Conservation (phyloP, 2,113 vertebrate genomes). For the Rissa tridactyla region DNA sequence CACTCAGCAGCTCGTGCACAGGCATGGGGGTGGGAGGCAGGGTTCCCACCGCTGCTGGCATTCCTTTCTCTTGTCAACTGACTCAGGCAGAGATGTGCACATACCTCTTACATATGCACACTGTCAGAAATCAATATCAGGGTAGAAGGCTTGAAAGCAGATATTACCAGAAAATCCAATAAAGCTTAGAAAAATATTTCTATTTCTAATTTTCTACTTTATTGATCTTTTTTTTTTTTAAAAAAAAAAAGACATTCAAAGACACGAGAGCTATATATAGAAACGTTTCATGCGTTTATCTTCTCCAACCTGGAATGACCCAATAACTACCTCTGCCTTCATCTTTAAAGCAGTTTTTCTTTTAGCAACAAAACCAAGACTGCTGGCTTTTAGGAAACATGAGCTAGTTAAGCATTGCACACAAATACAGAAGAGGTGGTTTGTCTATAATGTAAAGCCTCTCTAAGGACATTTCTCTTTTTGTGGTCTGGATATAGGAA, state of each 20-base stretch:
- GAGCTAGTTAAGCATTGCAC: neutral
- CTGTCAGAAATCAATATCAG: neutral
- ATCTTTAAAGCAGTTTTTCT: neutral
- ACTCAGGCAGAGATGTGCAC: neutral
- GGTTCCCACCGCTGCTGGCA: neutral
- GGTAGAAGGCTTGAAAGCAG: neutral
- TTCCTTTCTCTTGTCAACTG: neutral
- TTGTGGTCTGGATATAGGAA: neutral
- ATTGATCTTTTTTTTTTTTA: neutral
- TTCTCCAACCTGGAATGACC: neutral
- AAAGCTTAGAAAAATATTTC: neutral
- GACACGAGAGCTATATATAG: neutral
- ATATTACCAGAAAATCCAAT: neutral
- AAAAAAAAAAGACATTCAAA: neutral
- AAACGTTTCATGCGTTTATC: neutral
- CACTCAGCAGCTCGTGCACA: neutral
- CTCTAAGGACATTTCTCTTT: slow-evolving; percentile 1
- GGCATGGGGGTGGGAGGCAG: neutral
- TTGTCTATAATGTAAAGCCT: neutral
- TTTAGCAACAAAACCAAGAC: neutral
- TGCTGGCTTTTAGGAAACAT: neutral
- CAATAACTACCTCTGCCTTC: neutral
- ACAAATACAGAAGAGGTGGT: neutral
- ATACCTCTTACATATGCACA: neutral
- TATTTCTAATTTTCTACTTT: neutral